A percentile compares a stretch with the other conserved stretches of the same genome.
These are phyloP conservation scores for Oegoconia quadripuncta DNA, from an alignment of 2,888 invertebrate species.

Conservation along the genomic window DNA sequence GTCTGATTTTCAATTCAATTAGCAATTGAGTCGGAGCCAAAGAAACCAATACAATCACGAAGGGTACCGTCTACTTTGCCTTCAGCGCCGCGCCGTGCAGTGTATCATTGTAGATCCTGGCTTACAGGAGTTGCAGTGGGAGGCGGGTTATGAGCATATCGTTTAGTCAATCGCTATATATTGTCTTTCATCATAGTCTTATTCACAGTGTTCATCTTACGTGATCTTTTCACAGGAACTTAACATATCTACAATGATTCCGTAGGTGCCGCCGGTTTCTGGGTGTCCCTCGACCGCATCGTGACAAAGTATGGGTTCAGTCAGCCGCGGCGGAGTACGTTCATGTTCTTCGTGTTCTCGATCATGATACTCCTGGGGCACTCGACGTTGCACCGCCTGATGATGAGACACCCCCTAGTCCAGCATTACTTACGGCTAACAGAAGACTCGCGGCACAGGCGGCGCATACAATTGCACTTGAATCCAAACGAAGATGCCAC, in stretches of 20 bases:
- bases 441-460: slow-evolving; percentile 84
- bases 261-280: slow-evolving; percentile 90
- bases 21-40: too few species aligned
- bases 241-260: slow-evolving; percentile 10
- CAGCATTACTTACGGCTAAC: slow-evolving; percentile 89
- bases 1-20: too few species aligned
- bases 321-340: slow-evolving; percentile 89
- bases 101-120: too few species aligned
- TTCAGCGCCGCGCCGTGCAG: too few species aligned
- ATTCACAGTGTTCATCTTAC: too few species aligned
- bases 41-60: too few species aligned
- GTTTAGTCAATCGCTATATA: too few species aligned
- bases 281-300: slow-evolving; percentile 91
- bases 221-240: not conserved
- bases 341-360: slow-evolving; percentile 91
- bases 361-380: slow-evolving; percentile 87
- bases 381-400: slow-evolving; percentile 86
- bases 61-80: too few species aligned
- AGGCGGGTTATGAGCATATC: too few species aligned
- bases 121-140: too few species aligned
- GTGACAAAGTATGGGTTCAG: slow-evolving; percentile 88
- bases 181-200: too few species aligned
- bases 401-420: slow-evolving; percentile 89
- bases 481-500: slow-evolving; percentile 92
- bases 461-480: slow-evolving; percentile 87